These are phyloP conservation scores for Osmerus mordax DNA, from an alignment of 2,113 vertebrate genomes.

Conservation along the genomic window DNA sequence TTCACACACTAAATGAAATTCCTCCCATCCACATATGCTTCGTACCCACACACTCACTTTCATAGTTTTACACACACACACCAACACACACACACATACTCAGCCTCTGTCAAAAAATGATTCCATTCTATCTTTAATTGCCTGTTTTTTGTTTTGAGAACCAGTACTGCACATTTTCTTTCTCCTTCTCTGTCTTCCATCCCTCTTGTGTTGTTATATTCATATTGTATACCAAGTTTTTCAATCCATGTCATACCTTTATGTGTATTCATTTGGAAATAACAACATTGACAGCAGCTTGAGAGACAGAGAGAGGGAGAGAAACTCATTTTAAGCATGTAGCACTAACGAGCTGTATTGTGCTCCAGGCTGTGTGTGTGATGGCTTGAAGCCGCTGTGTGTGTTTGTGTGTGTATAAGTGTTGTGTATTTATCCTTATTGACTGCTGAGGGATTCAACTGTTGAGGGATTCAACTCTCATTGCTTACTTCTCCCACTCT, in stretches of 20 bases:
- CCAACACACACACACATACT: neutral
- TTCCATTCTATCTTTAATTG: conserved; percentile 59
- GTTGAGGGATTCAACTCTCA: conserved; percentile 23
- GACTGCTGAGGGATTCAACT: conserved; percentile 58
- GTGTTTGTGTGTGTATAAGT: conserved; percentile 28
- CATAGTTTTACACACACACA: neutral
- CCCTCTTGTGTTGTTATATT: conserved; percentile 34
- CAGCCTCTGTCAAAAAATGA: conserved; percentile 1
- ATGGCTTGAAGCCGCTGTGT: conserved; percentile 58
- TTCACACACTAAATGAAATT: conserved; percentile 5
- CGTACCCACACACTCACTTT: neutral
- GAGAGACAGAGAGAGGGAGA: conserved; percentile 59
- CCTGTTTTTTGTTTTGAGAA: conserved; percentile 45
- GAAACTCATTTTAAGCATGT: conserved; percentile 61
- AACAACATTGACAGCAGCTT: conserved; percentile 67
- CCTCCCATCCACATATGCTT: conserved; percentile 17
- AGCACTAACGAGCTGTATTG: conserved; percentile 68
- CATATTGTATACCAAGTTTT: conserved; percentile 8
- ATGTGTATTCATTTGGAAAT: conserved; percentile 67
- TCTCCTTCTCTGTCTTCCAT: neutral
- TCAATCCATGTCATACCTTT: conserved; percentile 51
- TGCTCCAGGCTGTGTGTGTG: conserved; percentile 63
- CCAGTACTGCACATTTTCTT: conserved; percentile 27
- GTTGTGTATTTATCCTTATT: conserved; percentile 44
- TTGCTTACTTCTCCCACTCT: neutral